Conservation (phyloP, 2,888 invertebrate genomes). For the Caenorhabditis japonica region DNA sequence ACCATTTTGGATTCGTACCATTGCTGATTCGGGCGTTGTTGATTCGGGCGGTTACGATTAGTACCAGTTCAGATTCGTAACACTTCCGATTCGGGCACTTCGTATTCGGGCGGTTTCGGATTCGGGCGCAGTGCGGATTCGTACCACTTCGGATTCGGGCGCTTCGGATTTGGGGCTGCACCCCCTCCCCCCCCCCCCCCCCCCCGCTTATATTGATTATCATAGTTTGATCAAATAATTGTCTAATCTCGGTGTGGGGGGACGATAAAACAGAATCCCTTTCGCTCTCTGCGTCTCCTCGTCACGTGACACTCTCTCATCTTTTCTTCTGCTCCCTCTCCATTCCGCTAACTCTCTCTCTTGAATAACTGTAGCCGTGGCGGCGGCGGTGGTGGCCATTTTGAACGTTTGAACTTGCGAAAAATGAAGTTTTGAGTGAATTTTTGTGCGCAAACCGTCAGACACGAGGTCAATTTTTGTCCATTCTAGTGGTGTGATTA, state of each 20-base stretch:
- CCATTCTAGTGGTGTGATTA: not conserved
- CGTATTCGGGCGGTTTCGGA: too few species aligned
- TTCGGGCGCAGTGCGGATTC: too few species aligned
- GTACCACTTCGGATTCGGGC: too few species aligned
- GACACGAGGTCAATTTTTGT: not conserved
- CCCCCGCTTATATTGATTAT: too few species aligned
- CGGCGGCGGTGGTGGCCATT: not conserved
- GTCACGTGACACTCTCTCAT: conserved; percentile 30
- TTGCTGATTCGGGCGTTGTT: too few species aligned
- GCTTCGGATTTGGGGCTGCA: too few species aligned
- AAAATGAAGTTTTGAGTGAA: not conserved
- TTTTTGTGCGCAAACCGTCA: too few species aligned
- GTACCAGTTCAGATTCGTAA: too few species aligned
- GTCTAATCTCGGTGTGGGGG: conserved; percentile 22
- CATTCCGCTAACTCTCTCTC: conserved; percentile 4
- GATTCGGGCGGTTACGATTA: too few species aligned
- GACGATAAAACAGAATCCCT: conserved; percentile 6
- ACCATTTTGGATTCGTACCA: too few species aligned
- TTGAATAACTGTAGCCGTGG: conserved; percentile 9
- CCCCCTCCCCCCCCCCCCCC: too few species aligned
- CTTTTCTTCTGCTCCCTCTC: not conserved
- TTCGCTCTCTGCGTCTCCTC: conserved; percentile 9
- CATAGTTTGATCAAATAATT: conserved; percentile 37
- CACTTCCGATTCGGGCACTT: too few species aligned
- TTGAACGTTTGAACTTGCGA: conserved; percentile 41